Evolutionary conservation across 1,140 invertebrate genomes (phyloP).

Genomic region (Scaptomyza hsui): DNA sequence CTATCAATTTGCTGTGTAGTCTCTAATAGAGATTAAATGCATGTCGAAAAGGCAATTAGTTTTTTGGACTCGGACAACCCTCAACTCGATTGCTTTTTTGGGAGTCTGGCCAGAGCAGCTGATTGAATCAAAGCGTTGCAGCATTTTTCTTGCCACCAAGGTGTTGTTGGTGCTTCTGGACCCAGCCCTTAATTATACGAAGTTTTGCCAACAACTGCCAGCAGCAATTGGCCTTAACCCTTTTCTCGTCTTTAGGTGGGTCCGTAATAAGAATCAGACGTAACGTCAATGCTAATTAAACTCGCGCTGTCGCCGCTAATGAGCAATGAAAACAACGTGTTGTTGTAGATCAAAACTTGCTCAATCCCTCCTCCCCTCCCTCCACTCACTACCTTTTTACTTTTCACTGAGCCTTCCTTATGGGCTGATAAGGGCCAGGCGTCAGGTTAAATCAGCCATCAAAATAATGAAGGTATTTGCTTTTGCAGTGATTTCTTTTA

Average conservation of each 20-base stretch:
- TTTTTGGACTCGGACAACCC: constrained; percentile 46
- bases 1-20: constrained; percentile 55
- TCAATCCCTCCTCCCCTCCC: not conserved
- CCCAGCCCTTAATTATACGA: constrained; percentile 25
- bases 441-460: constrained; percentile 80
- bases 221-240: constrained; percentile 70
- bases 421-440: constrained; percentile 66
- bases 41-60: constrained; percentile 84
- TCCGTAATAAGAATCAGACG: constrained; percentile 51
- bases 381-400: not conserved
- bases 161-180: constrained; percentile 52
- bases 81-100: not conserved
- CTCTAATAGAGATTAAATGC: constrained; percentile 84
- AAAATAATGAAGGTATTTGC: constrained; percentile 72
- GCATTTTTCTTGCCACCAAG: constrained; percentile 72
- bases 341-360: constrained; percentile 32
- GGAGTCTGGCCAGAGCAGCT: constrained; percentile 29
- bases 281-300: constrained; percentile 79
- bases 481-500: constrained; percentile 67
- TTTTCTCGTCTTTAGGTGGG: constrained; percentile 40
- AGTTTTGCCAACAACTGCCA: constrained; percentile 57
- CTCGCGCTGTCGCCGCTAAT: constrained; percentile 82
- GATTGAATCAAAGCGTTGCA: constrained; percentile 80
- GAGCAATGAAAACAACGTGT: constrained; percentile 83
- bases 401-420: not conserved